Evolutionary conservation across 2,797 vertebrate genomes (phyloP).

Genomic region (Chaenodraco wilsoni): DNA sequence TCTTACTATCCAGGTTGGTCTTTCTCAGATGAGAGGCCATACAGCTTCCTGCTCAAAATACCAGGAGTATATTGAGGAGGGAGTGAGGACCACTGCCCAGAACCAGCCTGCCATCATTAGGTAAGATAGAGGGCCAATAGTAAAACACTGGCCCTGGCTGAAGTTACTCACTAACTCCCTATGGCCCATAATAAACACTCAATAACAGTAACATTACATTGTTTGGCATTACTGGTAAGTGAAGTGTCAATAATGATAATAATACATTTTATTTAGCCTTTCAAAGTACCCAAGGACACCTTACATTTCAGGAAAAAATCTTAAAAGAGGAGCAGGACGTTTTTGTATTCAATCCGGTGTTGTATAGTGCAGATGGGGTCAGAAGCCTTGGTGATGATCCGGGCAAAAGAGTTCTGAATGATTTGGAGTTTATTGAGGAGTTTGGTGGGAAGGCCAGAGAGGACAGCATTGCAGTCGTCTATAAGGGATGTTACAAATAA

Average conservation of each 20-base stretch:
- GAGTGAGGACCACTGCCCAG: conserved; percentile 91
- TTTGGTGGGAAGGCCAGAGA: too few species aligned
- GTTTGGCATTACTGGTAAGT: not conserved
- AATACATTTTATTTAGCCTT: too few species aligned
- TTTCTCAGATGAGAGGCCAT: conserved; percentile 94
- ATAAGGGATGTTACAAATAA: too few species aligned
- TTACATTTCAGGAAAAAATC: too few species aligned
- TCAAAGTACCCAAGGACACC: too few species aligned
- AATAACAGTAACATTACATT: not conserved
- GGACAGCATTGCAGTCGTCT: too few species aligned
- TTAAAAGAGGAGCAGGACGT: too few species aligned
- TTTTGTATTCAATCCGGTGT: too few species aligned
- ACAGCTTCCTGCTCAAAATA: conserved; percentile 92
- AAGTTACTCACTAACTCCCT: not conserved
- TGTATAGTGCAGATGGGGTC: too few species aligned
- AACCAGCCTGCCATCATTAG: conserved; percentile 88
- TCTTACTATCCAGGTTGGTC: conserved; percentile 83
- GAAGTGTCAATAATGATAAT: not conserved
- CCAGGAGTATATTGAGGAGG: conserved; percentile 95
- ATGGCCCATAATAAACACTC: not conserved
- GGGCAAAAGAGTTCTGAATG: too few species aligned
- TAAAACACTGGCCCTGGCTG: not conserved
- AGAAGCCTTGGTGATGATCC: too few species aligned
- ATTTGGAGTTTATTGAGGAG: too few species aligned
- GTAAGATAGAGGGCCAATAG: conserved; percentile 65